phyloP scores from a whole-genome alignment of 2,888 invertebrate genomes.

The Stenoptilia bipunctidactyla region DNA sequence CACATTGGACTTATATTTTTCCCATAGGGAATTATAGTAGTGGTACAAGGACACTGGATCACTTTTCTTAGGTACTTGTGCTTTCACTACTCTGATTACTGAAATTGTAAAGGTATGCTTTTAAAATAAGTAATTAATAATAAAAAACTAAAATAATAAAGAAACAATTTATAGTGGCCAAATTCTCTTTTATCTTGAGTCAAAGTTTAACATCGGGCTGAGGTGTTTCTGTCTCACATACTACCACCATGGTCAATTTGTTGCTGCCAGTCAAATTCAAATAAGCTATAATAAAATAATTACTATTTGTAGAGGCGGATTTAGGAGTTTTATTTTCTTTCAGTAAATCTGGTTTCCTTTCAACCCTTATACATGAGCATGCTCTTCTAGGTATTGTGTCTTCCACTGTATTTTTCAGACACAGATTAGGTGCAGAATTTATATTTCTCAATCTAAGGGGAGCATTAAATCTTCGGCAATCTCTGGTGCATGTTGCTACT shows the following conservation, averaged over 20 bases:
- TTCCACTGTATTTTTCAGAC: slow-evolving; percentile 23
- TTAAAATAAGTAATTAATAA: too few species aligned
- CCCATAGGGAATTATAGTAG: slow-evolving; percentile 81
- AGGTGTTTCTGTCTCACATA: not conserved
- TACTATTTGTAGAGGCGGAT: not conserved
- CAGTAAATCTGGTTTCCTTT: slow-evolving; percentile 30
- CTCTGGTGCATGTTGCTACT: slow-evolving; percentile 30
- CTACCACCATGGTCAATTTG: too few species aligned
- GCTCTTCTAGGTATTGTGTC: slow-evolving; percentile 31
- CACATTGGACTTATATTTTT: slow-evolving; percentile 75
- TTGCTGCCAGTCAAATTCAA: too few species aligned
- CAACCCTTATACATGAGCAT: slow-evolving; percentile 46
- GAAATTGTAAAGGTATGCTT: too few species aligned
- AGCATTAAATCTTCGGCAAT: slow-evolving; percentile 27
- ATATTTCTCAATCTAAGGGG: slow-evolving; percentile 23
- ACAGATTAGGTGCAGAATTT: slow-evolving; percentile 43
- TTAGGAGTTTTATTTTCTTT: slow-evolving; percentile 18
- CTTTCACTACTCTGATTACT: slow-evolving; percentile 74
- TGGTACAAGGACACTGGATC: slow-evolving; percentile 85
- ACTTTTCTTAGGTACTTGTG: slow-evolving; percentile 57
- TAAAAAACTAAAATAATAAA: too few species aligned
- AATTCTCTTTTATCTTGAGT: too few species aligned
- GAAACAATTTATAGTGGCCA: too few species aligned
- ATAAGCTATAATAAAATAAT: too few species aligned
- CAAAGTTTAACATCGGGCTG: too few species aligned